A percentile compares a stretch with the other conserved stretches of the same genome.
phyloP scores from a whole-genome alignment of 1,140 invertebrate genomes.

The Drosophila kepulauana region DNA sequence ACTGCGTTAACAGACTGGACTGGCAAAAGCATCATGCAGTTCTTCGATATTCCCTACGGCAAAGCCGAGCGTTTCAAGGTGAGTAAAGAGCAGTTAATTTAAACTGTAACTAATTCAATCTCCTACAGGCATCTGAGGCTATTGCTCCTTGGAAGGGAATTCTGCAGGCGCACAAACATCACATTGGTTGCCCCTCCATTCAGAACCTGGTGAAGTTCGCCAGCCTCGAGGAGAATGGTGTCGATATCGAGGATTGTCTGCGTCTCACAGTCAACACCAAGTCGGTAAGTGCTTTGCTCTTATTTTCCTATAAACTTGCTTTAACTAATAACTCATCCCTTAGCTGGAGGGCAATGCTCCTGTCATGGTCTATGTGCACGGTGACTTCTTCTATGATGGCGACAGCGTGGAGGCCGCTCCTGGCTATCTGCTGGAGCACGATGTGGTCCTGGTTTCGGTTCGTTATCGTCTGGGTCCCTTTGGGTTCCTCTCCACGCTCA shows the following conservation, averaged over 20 bases:
- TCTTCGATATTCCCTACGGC: slow-evolving; percentile 80
- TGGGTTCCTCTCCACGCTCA: slow-evolving; percentile 87
- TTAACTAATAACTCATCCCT: not conserved
- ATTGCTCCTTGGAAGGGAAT: slow-evolving; percentile 85
- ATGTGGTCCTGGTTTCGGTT: slow-evolving; percentile 85
- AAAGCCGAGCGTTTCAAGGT: slow-evolving; percentile 77
- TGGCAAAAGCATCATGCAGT: slow-evolving; percentile 71
- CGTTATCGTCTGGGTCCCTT: slow-evolving; percentile 86
- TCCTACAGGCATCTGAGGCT: slow-evolving; percentile 64
- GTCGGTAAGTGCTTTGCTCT: slow-evolving; percentile 46
- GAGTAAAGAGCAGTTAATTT: slow-evolving; percentile 1
- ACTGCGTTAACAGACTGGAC: slow-evolving; percentile 70
- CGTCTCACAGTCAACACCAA: slow-evolving; percentile 73
- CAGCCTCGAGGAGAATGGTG: slow-evolving; percentile 58
- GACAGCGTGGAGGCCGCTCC: slow-evolving; percentile 71
- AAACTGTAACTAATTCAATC: not conserved
- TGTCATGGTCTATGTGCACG: slow-evolving; percentile 84
- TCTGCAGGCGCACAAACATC: slow-evolving; percentile 64
- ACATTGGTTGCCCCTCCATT: slow-evolving; percentile 76
- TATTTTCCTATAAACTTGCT: not conserved
- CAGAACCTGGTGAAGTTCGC: slow-evolving; percentile 62
- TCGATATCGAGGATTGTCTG: slow-evolving; percentile 77
- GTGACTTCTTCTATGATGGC: slow-evolving; percentile 82
- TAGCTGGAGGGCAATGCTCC: slow-evolving; percentile 67
- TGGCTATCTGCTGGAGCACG: slow-evolving; percentile 84